Conservation (phyloP, 2,797 vertebrate species). For the Natrix natrix region DNA sequence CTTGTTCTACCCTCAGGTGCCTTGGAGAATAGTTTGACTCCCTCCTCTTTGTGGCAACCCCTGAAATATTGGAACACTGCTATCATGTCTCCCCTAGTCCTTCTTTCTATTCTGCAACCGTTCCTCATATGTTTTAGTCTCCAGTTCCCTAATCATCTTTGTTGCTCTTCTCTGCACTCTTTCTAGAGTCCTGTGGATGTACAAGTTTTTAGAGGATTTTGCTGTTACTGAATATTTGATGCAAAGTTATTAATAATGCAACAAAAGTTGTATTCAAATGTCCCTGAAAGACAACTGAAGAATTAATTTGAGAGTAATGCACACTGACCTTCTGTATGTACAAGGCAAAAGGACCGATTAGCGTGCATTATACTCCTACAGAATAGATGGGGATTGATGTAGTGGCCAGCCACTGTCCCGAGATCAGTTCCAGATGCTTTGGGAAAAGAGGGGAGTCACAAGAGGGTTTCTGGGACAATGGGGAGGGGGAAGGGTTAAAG, state of each 20-base stretch:
- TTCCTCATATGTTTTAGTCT: no score
- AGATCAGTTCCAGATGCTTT: background rate
- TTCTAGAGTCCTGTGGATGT: background rate
- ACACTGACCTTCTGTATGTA: background rate
- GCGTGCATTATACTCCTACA: background rate
- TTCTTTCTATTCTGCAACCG: no score
- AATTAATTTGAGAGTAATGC: background rate
- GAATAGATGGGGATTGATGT: background rate
- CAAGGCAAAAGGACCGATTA: background rate
- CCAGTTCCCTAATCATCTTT: no score
- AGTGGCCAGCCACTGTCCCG: background rate
- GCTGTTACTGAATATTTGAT: background rate
- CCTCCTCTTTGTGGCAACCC: no score
- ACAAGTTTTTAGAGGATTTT: background rate
- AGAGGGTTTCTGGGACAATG: background rate
- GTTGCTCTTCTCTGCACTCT: no score
- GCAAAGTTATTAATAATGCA: background rate
- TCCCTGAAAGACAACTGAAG: background rate
- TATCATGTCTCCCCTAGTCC: no score
- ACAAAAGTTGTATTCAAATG: background rate
- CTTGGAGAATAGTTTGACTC: no score
- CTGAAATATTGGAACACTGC: no score
- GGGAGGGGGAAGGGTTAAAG: background rate
- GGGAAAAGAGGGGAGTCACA: background rate
- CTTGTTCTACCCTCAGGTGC: no score